phyloP scores from a whole-genome alignment of 2,888 invertebrate species.

The Frankliniella intonsa region DNA sequence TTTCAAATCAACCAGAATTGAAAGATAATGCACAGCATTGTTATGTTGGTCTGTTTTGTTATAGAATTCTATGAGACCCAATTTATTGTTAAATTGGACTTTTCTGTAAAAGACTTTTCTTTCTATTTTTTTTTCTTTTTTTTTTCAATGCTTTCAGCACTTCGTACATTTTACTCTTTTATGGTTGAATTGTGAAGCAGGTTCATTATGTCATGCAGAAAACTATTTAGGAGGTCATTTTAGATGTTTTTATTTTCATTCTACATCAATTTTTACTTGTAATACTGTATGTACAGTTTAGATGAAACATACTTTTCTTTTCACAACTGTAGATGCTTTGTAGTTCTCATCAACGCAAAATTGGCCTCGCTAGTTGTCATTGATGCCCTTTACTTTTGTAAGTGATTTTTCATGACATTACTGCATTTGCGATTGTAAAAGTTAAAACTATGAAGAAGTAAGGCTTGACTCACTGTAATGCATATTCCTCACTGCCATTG shows the following conservation, averaged over 20 bases:
- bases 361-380: slow-evolving; percentile 1
- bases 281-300: background rate
- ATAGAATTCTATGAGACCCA: background rate
- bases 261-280: background rate
- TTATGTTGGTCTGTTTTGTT: background rate
- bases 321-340: background rate
- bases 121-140: background rate
- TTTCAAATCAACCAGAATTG: background rate
- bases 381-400: background rate
- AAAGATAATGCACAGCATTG: background rate
- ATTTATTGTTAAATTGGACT: background rate
- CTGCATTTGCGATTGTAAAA: slow-evolving; percentile 3
- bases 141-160: background rate
- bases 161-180: background rate
- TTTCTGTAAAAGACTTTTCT: background rate
- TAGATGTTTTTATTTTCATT: background rate
- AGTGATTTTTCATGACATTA: background rate
- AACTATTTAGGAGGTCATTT: background rate
- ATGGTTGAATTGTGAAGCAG: background rate
- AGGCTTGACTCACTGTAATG: background rate
- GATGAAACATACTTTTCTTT: too few species aligned
- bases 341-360: background rate
- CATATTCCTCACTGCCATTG: slow-evolving; percentile 3
- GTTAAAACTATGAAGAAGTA: background rate
- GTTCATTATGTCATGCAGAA: background rate